Percentiles rank a stretch among this genome's conserved stretches.
phyloP scores from a whole-genome alignment of 1,140 invertebrate genomes.

The Drosophila truncata region DNA sequence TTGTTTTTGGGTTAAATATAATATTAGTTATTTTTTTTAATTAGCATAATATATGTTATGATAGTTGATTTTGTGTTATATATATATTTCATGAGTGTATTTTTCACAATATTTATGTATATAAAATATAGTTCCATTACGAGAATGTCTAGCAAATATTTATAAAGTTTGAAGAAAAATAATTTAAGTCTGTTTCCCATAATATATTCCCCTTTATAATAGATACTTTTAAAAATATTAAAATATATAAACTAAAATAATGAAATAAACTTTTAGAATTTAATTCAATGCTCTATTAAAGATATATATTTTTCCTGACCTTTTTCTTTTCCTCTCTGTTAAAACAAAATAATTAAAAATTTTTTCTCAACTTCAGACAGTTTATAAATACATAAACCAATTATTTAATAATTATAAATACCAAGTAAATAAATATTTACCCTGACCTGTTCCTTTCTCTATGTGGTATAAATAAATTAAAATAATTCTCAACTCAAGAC shows the following conservation, averaged over 20 bases:
- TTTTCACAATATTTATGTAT: no score
- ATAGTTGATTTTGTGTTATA: not conserved
- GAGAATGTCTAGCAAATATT: no score
- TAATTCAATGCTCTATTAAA: not conserved
- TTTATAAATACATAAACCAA: not conserved
- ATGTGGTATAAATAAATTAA: not conserved
- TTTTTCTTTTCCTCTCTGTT: not conserved
- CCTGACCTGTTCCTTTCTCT: not conserved
- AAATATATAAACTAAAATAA: no score
- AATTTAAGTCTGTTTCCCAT: no score
- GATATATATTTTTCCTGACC: not conserved
- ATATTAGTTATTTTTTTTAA: no score
- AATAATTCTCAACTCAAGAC: not conserved
- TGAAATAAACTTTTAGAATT: no score
- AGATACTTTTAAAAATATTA: no score
- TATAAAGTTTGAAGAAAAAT: no score
- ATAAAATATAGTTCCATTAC: no score
- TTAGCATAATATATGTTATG: no score
- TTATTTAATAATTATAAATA: constrained; percentile 12
- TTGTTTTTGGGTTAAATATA: not conserved
- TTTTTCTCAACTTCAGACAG: not conserved
- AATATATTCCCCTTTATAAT: no score
- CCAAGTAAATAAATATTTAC: not conserved
- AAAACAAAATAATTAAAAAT: not conserved
- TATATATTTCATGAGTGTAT: not conserved